phyloP scores from a whole-genome alignment of 2,797 vertebrate genomes.

The Scomberomorus guttatus region DNA sequence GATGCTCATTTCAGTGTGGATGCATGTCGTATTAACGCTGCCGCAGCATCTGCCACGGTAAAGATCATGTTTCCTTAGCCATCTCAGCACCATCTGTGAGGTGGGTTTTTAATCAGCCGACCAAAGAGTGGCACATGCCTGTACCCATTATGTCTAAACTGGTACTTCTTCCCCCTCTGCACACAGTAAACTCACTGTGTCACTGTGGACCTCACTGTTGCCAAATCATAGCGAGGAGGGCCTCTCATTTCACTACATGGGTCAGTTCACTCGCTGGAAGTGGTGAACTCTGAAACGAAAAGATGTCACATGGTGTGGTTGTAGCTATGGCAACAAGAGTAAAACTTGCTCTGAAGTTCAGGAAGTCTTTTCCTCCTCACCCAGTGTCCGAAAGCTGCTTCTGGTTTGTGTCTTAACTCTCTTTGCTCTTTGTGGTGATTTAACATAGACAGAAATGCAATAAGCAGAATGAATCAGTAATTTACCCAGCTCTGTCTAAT shows the following conservation, averaged over 20 bases:
- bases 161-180: background rate
- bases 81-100: conserved; percentile 66
- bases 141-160: conserved; percentile 11
- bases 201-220: conserved; percentile 5
- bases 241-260: conserved; percentile 42
- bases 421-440: background rate
- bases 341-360: conserved; percentile 32
- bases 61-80: conserved; percentile 47
- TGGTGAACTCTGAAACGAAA: conserved; percentile 42
- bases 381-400: background rate
- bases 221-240: conserved; percentile 17
- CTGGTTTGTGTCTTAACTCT: conserved; percentile 2
- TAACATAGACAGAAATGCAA: background rate
- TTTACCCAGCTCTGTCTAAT: background rate
- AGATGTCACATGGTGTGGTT: conserved; percentile 47
- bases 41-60: conserved; percentile 58
- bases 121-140: conserved; percentile 14
- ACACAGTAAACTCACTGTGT: conserved; percentile 9
- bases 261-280: conserved; percentile 55
- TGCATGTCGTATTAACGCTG: conserved; percentile 16
- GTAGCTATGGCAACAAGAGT: conserved; percentile 58
- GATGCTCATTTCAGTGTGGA: conserved; percentile 26
- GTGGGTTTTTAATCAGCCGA: conserved; percentile 58
- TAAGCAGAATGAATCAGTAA: background rate
- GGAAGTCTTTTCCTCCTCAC: conserved; percentile 46